phyloP scores from a whole-genome alignment of 2,113 vertebrate genomes.

The Indicator indicator region DNA sequence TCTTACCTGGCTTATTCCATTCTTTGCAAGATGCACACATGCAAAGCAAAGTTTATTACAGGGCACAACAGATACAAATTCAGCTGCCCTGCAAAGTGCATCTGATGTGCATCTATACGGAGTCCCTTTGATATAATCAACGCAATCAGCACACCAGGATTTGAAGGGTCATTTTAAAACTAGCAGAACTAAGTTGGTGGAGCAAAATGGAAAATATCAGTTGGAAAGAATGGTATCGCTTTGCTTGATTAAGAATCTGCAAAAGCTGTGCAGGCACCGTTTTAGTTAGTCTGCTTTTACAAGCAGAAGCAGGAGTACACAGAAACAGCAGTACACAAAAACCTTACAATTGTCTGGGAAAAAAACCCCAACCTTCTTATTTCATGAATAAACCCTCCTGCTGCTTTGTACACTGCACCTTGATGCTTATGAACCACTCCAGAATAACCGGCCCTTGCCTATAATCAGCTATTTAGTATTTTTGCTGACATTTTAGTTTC shows the following conservation, averaged over 20 bases:
- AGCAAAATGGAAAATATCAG: not conserved
- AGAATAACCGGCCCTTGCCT: not conserved
- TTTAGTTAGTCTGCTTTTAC: not conserved
- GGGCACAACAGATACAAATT: not conserved
- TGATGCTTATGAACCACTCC: not conserved
- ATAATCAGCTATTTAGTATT: not conserved
- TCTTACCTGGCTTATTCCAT: not conserved
- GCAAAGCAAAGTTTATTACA: not conserved
- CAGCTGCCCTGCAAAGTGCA: not conserved
- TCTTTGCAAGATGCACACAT: not conserved
- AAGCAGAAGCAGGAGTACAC: not conserved
- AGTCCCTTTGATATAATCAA: not conserved
- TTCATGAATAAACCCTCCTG: not conserved
- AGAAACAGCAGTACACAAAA: constrained; percentile 3
- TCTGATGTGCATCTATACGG: not conserved
- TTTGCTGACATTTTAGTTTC: not conserved
- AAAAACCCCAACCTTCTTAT: rapidly evolving
- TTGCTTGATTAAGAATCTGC: not conserved
- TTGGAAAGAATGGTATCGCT: not conserved
- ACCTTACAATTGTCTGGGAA: not conserved
- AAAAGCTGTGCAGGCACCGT: not conserved
- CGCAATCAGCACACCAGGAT: not conserved
- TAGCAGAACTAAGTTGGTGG: not conserved
- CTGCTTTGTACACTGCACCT: not conserved
- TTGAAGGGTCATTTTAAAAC: not conserved